These are phyloP conservation scores for Progne subis DNA, from an alignment of 2,113 vertebrate genomes.

Conservation along the genomic window DNA sequence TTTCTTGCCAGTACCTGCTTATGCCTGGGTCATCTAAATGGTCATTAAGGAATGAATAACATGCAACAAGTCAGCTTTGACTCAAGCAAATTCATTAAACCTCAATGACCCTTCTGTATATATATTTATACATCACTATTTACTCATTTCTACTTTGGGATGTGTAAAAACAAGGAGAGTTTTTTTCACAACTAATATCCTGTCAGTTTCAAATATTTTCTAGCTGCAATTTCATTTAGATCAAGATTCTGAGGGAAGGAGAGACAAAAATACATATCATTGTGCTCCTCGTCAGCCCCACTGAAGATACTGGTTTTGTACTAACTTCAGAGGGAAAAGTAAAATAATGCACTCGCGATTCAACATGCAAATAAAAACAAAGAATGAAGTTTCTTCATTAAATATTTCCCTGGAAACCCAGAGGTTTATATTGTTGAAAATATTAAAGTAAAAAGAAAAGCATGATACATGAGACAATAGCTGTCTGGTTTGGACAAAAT, in stretches of 20 bases:
- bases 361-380: conserved; percentile 7
- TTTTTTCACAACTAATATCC: not conserved
- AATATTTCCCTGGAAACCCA: not conserved
- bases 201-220: not conserved
- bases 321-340: not conserved
- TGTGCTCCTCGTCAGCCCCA: not conserved
- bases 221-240: not conserved
- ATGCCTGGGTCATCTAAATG: not conserved
- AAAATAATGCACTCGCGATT: not conserved
- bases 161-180: not conserved
- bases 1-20: not conserved
- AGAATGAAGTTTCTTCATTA: not conserved
- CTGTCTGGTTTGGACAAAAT: not conserved
- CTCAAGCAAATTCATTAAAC: not conserved
- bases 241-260: not conserved
- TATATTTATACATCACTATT: not conserved
- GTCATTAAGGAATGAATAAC: not conserved
- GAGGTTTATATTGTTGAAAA: not conserved
- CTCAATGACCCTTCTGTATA: not conserved
- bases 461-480: not conserved
- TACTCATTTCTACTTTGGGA: not conserved
- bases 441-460: not conserved
- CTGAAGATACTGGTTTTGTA: not conserved
- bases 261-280: not conserved
- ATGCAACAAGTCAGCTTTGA: not conserved